phyloP scores from a whole-genome alignment of 2,113 vertebrate species.

The Columba janthina region DNA sequence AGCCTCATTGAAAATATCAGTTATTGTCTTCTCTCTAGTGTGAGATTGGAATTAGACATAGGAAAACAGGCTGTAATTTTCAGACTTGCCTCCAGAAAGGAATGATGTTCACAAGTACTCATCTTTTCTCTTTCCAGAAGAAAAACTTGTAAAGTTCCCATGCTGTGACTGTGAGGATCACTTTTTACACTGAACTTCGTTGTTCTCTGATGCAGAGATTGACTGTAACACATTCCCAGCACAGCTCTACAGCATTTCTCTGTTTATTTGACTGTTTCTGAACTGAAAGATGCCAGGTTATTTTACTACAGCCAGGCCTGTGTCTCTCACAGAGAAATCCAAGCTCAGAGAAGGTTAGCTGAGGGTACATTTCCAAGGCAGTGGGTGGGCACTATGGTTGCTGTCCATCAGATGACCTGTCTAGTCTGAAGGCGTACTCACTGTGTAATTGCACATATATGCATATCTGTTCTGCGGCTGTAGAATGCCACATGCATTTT shows the following conservation, averaged over 20 bases:
- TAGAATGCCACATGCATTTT: not conserved
- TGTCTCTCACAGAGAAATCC: not conserved
- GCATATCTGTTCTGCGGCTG: not conserved
- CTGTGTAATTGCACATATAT: not conserved
- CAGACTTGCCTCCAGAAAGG: conserved; percentile 11
- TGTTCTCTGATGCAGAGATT: not conserved
- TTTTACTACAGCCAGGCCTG: not conserved
- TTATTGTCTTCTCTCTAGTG: not conserved
- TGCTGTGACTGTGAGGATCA: not conserved
- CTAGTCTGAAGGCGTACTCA: not conserved
- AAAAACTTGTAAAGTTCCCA: not conserved
- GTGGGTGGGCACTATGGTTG: not conserved
- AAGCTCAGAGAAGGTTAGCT: not conserved
- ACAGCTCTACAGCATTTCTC: not conserved
- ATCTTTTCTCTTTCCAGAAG: not conserved
- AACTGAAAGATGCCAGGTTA: not conserved
- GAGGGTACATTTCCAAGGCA: not conserved
- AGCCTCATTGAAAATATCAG: not conserved
- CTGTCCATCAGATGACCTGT: not conserved
- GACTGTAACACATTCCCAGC: not conserved
- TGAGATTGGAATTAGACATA: not conserved
- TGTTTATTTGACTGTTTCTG: not conserved
- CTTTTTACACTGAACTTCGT: not conserved
- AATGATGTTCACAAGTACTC: not conserved
- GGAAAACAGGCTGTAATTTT: not conserved